phyloP scores from a whole-genome alignment of 2,797 vertebrate species.

The Leptatherina wallacei region DNA sequence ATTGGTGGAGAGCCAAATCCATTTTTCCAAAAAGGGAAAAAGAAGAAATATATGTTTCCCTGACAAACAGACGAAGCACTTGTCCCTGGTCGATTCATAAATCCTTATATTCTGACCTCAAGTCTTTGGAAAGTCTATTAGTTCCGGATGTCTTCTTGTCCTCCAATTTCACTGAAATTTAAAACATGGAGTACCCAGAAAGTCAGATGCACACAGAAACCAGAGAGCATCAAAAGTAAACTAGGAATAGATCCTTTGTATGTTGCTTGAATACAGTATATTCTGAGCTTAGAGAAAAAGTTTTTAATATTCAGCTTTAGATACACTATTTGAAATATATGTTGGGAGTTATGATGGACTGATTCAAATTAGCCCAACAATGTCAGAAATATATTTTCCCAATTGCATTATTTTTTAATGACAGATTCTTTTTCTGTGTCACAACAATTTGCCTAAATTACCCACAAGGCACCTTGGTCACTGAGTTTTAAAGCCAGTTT shows the following conservation, averaged over 20 bases:
- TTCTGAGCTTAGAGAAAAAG: not conserved
- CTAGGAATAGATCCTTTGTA: not conserved
- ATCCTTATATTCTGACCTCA: constrained; percentile 67
- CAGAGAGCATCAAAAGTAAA: constrained; percentile 10
- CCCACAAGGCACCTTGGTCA: not conserved
- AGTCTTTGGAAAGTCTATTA: constrained; percentile 73
- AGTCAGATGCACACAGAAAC: constrained; percentile 39
- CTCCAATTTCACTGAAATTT: constrained; percentile 63
- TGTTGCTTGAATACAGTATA: accelerated
- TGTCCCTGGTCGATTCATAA: constrained; percentile 75
- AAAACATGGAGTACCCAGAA: constrained; percentile 44
- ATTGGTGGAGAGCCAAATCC: constrained; percentile 73
- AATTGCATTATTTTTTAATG: not conserved
- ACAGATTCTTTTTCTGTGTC: not conserved
- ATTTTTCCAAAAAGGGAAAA: constrained; percentile 70
- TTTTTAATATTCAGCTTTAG: not conserved
- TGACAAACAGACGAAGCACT: constrained; percentile 70
- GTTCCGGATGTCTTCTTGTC: constrained; percentile 72
- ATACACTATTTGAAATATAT: not conserved
- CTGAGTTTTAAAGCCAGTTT: not conserved
- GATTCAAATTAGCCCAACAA: not conserved
- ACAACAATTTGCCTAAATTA: not conserved
- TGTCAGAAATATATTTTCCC: not conserved
- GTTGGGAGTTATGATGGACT: not conserved
- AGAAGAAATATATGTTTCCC: constrained; percentile 73